Evolutionary conservation across 1,140 invertebrate genomes (phyloP).

Genomic region (Brachionus sp.): DNA sequence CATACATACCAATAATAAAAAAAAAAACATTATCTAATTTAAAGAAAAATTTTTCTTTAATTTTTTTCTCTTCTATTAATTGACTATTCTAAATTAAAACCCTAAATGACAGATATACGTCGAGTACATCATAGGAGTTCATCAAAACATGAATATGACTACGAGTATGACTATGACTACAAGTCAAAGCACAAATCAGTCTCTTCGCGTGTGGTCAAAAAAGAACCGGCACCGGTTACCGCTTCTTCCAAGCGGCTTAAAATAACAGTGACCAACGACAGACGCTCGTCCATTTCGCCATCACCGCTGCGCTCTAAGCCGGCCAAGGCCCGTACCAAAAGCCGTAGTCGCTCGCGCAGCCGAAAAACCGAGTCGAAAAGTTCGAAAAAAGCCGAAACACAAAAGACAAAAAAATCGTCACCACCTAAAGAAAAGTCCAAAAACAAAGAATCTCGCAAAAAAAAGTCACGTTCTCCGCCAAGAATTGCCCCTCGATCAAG

Average conservation of each 20-base stretch:
- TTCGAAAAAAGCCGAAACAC: background rate
- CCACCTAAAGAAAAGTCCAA: background rate
- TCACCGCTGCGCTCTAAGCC: background rate
- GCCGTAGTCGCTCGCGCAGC: background rate
- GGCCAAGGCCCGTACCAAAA: background rate
- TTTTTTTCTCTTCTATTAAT: background rate
- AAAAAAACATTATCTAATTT: background rate
- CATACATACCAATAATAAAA: background rate
- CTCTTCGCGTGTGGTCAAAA: slow-evolving; percentile 1
- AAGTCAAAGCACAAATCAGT: background rate
- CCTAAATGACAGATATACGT: slow-evolving; percentile 39
- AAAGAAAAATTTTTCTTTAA: slow-evolving; percentile 3
- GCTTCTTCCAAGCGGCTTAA: background rate
- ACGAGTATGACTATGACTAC: background rate
- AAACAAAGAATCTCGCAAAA: background rate
- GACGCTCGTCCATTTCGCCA: background rate
- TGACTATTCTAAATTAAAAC: slow-evolving; percentile 3
- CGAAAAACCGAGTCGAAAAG: background rate
- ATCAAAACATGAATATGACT: background rate
- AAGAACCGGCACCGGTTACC: background rate
- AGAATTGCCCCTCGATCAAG: background rate
- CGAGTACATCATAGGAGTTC: slow-evolving; percentile 30
- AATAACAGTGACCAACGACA: slow-evolving; percentile 1
- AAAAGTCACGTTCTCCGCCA: background rate
- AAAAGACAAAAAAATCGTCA: background rate